Evolutionary conservation across 2,797 vertebrate genomes (phyloP), one percentile per base, ranked within the genome.

Genomic region (Gallinago stenura): DNA sequence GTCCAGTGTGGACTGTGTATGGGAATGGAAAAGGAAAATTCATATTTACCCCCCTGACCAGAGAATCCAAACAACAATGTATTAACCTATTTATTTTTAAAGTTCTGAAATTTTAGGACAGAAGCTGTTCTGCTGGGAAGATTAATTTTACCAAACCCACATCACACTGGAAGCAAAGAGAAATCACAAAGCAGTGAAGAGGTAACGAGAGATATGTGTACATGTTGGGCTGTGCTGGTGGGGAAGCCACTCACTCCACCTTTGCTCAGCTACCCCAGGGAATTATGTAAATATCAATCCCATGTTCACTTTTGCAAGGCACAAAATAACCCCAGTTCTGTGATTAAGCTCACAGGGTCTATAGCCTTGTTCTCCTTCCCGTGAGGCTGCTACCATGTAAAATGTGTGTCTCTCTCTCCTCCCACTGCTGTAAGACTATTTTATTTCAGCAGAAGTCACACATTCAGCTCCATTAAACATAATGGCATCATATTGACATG

Each of bases 401-500:
- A 85, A 94, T 60, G 26, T 66, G 9, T 78, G 3, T 56, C 4
- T 85, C 37, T 78, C 54, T 76, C 75, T 77, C 76, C 50, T 87
- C 6, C 1, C 73, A 68, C 92, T 87, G n/a, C 58, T 78, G 22
- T 68, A 92, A 93, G 51, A 83, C 73, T 86, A 46, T 87, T 95
- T 64, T 69, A 39, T 87, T 95, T 90, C 71, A 71, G 45, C 60
- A 62, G 69, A 94, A 97, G 61, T 80, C 62, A 77, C 56, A 71
- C 53, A 83, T 90, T 95, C 73, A 77, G 69, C 43, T 94, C 85
- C 60, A 73, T 95, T 96, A 93, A 95, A 92, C 26, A 48, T 94
- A 95, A 96, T 84, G 66, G 50, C 76, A 88, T 83, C 69, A 95
- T 81, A 91, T 25, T 83, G 93, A 88, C 61, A 64, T 82, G 68